Conservation (phyloP, 2,888 invertebrate species). For the Hymenopus coronatus region DNA sequence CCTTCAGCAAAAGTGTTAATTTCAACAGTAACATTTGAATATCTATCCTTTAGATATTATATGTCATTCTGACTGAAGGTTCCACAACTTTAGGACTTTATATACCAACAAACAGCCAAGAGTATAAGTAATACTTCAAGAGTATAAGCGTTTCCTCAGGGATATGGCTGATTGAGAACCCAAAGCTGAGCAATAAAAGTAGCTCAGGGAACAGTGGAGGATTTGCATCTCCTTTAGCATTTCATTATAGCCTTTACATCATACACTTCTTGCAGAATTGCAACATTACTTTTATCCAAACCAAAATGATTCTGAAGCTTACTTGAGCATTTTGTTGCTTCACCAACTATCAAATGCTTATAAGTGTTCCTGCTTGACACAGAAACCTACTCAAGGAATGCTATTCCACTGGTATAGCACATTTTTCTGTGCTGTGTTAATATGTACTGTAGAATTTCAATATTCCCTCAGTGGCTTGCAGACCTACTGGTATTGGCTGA, state of each 20-base stretch:
- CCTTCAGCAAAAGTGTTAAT: neutral
- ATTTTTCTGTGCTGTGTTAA: neutral
- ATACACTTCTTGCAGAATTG: too few species aligned
- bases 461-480: slow-evolving; percentile 15
- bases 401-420: neutral
- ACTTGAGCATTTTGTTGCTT: neutral
- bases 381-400: neutral
- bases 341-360: neutral
- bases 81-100: neutral
- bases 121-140: neutral
- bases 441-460: neutral
- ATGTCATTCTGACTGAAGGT: neutral
- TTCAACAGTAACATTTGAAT: neutral
- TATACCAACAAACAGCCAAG: neutral
- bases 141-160: neutral
- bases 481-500: slow-evolving; percentile 18
- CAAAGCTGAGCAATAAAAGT: neutral
- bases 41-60: neutral
- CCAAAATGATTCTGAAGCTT: neutral
- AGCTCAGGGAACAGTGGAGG: neutral
- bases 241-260: neutral
- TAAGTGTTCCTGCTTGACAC: neutral
- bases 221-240: too few species aligned
- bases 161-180: neutral
- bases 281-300: too few species aligned